Base-by-base conservation (phyloP, 1,140 invertebrate species). In the Acyrthosiphon pisum region DNA sequence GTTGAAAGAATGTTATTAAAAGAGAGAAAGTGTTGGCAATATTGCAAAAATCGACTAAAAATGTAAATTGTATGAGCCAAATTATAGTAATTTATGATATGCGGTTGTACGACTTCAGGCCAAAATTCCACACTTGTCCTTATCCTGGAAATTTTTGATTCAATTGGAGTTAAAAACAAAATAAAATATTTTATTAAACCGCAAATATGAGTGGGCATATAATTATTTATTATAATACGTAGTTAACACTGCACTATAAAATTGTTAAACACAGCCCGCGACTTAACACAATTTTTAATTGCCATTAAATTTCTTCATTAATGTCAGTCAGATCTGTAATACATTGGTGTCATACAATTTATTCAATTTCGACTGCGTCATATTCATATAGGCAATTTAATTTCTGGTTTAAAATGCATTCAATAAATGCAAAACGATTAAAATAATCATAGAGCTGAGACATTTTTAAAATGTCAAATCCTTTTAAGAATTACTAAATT, bases 1-100 rank as follows among this genome's bases (percentile, higher is more conserved):
- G 26, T 26, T 76, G 30, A 86, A 86, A 44, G 41, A 44, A 46
- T 86, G 37, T 86, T 41, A 46, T 86, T 86, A 86, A 44, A 41
- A 86, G 37, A 86, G 37, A 46, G 37, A 86, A 86, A 46, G 37
- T 86, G 84, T 86, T 86, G 84, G 84, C 84, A 41, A 41, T n/a
- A 86, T 46, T 44, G 84, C 84, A 86, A 86, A 86, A 86, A 86
- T 86, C 41, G 26, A 41, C 41, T 44, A 86, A 86, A 86, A 86
- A 86, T 44, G 84, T 44, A 30, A 44, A 44, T 26, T 37, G 84
- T 44, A 86, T 14, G 84, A 86, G 84, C 84, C 84, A 86, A 86
- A 44, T 86, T 76, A 76, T n/a, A n/a, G 60, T n/a, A 76, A 76
- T 76, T 76, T 76, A 76, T 76, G 60, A 76, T 76, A n/a, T 76